Evolutionary conservation across 2,797 vertebrate species (phyloP).

Genomic region (Gastrophryne carolinensis): DNA sequence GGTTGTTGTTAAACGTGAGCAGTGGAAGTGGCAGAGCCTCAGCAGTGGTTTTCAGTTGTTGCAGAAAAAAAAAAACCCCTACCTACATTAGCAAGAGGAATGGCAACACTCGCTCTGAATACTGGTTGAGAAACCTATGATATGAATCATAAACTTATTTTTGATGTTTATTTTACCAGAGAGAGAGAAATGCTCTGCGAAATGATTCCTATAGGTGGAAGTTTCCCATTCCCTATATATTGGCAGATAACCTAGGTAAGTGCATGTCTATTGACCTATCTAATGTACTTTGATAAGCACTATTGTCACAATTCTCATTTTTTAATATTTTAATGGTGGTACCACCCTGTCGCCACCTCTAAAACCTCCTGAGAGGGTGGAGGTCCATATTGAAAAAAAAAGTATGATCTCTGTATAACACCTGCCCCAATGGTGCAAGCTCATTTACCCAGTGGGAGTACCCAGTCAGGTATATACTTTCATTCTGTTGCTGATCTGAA

Average conservation of each 20-base stretch:
- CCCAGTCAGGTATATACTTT: too few relatives aligned
- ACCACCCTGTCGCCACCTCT: too few relatives aligned
- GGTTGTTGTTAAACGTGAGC: not conserved
- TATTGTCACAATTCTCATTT: too few relatives aligned
- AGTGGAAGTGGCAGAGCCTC: not conserved
- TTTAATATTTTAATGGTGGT: too few relatives aligned
- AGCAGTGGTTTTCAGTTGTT: not conserved
- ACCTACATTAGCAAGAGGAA: not conserved
- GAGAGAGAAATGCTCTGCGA: slow-evolving; percentile 74
- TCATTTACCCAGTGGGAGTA: too few relatives aligned
- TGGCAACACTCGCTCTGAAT: not conserved
- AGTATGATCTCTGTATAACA: too few relatives aligned
- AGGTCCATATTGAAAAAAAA: too few relatives aligned
- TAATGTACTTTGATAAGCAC: too few relatives aligned
- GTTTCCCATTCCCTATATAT: slow-evolving; percentile 87
- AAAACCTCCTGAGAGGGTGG: too few relatives aligned
- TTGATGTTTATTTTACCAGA: slow-evolving; percentile 53
- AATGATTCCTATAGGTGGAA: slow-evolving; percentile 76
- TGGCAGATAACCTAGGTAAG: slow-evolving; percentile 85
- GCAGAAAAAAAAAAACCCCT: not conserved
- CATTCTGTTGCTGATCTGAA: too few relatives aligned
- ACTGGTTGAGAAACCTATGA: not conserved
- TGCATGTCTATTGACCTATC: not conserved
- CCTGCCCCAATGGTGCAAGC: too few relatives aligned
- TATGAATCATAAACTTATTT: not conserved